These are phyloP conservation scores for Argya squamiceps DNA, from an alignment of 2,797 vertebrate genomes.

Conservation along the genomic window DNA sequence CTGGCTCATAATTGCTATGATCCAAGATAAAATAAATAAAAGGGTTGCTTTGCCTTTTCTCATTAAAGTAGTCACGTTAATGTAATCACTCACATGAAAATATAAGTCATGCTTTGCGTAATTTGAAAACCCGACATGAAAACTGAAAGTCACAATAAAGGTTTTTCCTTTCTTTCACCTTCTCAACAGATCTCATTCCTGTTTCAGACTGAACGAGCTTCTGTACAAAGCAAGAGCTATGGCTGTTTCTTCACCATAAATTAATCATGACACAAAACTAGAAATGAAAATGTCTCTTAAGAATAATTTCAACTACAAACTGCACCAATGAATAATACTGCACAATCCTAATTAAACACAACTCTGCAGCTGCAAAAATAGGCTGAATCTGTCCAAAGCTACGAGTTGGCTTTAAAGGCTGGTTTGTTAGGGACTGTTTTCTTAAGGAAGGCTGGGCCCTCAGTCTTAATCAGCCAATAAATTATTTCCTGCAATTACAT, in stretches of 20 bases:
- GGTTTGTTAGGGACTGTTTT: conserved; percentile 81
- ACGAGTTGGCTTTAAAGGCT: conserved; percentile 74
- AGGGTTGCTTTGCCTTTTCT: conserved; percentile 50
- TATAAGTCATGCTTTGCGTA: background rate
- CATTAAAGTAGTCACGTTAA: conserved; percentile 54
- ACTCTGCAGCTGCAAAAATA: conserved; percentile 93
- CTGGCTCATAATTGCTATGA: conserved; percentile 33
- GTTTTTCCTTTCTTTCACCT: conserved; percentile 62
- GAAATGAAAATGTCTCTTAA: conserved; percentile 79
- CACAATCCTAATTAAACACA: conserved; percentile 84
- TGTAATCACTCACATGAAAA: conserved; percentile 50
- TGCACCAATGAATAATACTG: conserved; percentile 82
- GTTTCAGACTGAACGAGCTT: conserved; percentile 54
- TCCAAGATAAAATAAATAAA: conserved; percentile 54
- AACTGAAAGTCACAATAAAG: conserved; percentile 64
- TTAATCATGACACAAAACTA: conserved; percentile 79
- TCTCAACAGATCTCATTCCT: conserved; percentile 50
- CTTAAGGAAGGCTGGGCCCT: conserved; percentile 85
- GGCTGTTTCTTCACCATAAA: conserved; percentile 74
- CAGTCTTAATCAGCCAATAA: conserved; percentile 95
- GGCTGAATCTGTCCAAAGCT: conserved; percentile 78
- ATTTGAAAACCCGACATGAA: conserved; percentile 45
- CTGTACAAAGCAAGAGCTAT: conserved; percentile 68
- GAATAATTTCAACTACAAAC: conserved; percentile 78
- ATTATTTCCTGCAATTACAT: conserved; percentile 97